These are phyloP conservation scores for Cacoxenus indagator DNA, from an alignment of 2,888 invertebrate species.

Conservation along the genomic window DNA sequence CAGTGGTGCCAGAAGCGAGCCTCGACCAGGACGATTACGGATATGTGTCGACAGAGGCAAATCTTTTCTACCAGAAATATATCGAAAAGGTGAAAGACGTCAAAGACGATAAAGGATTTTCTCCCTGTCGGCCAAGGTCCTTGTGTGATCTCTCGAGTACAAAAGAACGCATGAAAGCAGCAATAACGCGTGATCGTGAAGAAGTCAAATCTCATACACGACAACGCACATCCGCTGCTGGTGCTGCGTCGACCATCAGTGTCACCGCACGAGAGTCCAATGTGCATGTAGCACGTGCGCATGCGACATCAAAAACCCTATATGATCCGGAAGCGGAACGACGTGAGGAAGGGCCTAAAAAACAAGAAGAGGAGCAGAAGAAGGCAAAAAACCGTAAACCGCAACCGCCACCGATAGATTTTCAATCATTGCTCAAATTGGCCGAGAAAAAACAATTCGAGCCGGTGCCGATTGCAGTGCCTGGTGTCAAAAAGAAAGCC, in stretches of 20 bases:
- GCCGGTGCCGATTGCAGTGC: conserved; percentile 75
- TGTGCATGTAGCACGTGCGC: conserved; percentile 48
- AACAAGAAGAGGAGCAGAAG: conserved; percentile 62
- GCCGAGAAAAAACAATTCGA: conserved; percentile 88
- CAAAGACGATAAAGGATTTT: conserved; percentile 79
- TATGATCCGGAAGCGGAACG: conserved; percentile 64
- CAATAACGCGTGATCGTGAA: conserved; percentile 79
- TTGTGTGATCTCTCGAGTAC: conserved; percentile 72
- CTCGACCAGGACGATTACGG: conserved; percentile 94
- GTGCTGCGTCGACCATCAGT: conserved; percentile 44
- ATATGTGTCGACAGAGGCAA: conserved; percentile 87
- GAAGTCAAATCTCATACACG: conserved; percentile 77
- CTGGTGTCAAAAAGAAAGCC: conserved; percentile 71
- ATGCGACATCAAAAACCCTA: conserved; percentile 58
- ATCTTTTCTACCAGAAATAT: conserved; percentile 85
- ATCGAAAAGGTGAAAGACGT: conserved; percentile 76
- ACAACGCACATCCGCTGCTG: conserved; percentile 35
- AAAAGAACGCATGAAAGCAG: conserved; percentile 83
- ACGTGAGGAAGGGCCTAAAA: conserved; percentile 59
- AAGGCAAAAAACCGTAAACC: conserved; percentile 75
- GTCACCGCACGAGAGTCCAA: conserved; percentile 14
- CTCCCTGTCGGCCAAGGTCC: conserved; percentile 70
- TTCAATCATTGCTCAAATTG: conserved; percentile 82
- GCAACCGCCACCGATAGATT: conserved; percentile 83
- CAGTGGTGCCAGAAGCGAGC: conserved; percentile 80